Evolutionary conservation across 2,113 vertebrate genomes (phyloP).

Genomic region (Tursiops truncatus): DNA sequence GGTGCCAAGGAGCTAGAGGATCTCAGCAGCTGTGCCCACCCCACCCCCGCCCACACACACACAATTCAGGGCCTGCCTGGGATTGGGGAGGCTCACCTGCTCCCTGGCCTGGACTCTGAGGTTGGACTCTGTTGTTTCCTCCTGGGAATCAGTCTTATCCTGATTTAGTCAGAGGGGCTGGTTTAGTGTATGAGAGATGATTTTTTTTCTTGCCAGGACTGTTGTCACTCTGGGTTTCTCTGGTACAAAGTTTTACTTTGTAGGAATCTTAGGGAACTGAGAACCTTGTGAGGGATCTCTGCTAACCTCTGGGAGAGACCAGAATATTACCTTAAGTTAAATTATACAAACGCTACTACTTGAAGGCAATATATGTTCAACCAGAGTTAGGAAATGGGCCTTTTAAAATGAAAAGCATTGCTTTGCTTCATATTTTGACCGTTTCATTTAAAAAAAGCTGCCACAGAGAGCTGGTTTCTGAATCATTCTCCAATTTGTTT

Average conservation of each 20-base stretch:
- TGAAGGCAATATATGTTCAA: not conserved
- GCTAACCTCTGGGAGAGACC: constrained; percentile 3
- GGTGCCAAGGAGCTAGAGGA: not conserved
- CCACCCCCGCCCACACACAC: not conserved
- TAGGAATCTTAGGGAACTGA: not conserved
- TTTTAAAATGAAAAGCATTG: constrained; percentile 32
- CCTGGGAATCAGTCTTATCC: not conserved
- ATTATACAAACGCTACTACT: not conserved
- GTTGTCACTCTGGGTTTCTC: not conserved
- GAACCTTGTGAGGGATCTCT: constrained; percentile 27
- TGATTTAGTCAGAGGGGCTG: not conserved
- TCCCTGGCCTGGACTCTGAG: not conserved
- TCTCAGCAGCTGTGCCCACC: not conserved
- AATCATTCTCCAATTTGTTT: constrained; percentile 19
- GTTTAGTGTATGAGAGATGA: not conserved
- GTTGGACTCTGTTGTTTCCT: not conserved
- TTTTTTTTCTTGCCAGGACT: not conserved
- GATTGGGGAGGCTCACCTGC: not conserved
- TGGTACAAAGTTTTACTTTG: constrained; percentile 41
- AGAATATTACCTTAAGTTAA: constrained; percentile 30
- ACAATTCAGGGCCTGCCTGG: not conserved
- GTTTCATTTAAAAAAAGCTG: constrained; percentile 8
- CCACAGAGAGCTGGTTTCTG: constrained; percentile 12
- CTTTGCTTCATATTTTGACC: constrained; percentile 32
- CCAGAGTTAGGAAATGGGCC: constrained; percentile 28